Conservation (phyloP, 2,888 invertebrate species). For the Prenolepis imparis region DNA sequence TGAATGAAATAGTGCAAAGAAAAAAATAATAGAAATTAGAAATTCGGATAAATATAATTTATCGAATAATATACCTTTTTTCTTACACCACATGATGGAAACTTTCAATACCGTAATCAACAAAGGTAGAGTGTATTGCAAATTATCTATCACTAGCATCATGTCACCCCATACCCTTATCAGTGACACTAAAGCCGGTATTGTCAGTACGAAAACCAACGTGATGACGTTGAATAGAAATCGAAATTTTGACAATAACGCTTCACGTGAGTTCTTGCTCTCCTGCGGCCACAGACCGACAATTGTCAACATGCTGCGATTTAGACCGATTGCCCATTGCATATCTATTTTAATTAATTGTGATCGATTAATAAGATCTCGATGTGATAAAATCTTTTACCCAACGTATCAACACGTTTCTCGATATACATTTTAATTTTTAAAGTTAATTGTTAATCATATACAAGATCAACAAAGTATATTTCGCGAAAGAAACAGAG, state of each 20-base stretch:
- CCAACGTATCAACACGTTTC: background rate
- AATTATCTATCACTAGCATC: slow-evolving; percentile 59
- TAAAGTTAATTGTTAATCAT: background rate
- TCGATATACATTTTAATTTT: background rate
- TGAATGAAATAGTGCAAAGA: background rate
- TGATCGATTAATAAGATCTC: background rate
- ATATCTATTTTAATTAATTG: slow-evolving; percentile 45
- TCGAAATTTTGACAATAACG: slow-evolving; percentile 36
- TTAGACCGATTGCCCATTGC: slow-evolving; percentile 61
- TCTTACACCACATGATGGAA: slow-evolving; percentile 58
- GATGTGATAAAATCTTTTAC: background rate
- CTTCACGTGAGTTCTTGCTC: background rate
- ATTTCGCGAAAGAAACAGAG: too few relatives aligned
- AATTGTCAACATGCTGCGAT: slow-evolving; percentile 52
- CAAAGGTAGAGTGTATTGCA: slow-evolving; percentile 54
- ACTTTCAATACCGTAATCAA: slow-evolving; percentile 54
- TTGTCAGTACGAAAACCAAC: slow-evolving; percentile 23
- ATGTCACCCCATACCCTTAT: slow-evolving; percentile 62
- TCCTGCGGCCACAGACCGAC: slow-evolving; percentile 58
- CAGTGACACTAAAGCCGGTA: slow-evolving; percentile 54
- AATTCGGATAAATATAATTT: background rate
- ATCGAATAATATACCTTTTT: slow-evolving; percentile 51
- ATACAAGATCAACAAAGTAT: background rate
- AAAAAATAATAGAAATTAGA: background rate
- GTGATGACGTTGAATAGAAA: slow-evolving; percentile 32